Evolutionary conservation across 2,113 vertebrate species (phyloP), one percentile per base, ranked within the genome.

Genomic region (Clupea harengus): DNA sequence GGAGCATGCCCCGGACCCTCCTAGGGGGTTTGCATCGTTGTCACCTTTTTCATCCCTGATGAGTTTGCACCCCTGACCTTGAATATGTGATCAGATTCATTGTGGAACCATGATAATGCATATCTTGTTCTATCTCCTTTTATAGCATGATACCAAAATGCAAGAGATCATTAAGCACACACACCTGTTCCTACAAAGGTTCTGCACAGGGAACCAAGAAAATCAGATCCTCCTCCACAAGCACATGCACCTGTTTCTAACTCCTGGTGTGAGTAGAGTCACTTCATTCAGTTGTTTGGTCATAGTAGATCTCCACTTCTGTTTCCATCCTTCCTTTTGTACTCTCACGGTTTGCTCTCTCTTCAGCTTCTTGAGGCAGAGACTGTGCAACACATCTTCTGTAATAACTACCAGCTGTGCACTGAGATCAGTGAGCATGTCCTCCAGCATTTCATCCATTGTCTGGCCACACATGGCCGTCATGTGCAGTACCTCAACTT

Each of bases 401-500:
- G 96, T 72, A 99, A 99, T 93, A 99, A 99, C 95, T 97, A 97
- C 90, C 97, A 98, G 94, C 96, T 99, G 46, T 99, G 98, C 92
- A 96, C 95, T 0, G 98, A 99, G 94, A 96, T 99, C 91, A 95
- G 95, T 0, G 98, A 99, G 92, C 94, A 96, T 0, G 97, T 99
- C 87, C 94, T 98, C 0, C 98, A 99, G 90, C 98, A 99, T 92
- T 99, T 99, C 52, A 97, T 99, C 92, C 97, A 99, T 92, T 98
- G 98, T 81, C 94, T 99, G 92, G 97, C 98, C 89, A 99, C 97
- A 0, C 98, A 99, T 0, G 98, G 98, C 15, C 97, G 98, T 89
- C 98, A 99, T 0, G 97, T 99, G 2, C 98, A 99, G 92, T 99
- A 99, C 94, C 96, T 99, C 49, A 97, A 97, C 93, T 99, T 99